Conservation (phyloP, 2,888 invertebrate species). For the Proisotoma minuta region DNA sequence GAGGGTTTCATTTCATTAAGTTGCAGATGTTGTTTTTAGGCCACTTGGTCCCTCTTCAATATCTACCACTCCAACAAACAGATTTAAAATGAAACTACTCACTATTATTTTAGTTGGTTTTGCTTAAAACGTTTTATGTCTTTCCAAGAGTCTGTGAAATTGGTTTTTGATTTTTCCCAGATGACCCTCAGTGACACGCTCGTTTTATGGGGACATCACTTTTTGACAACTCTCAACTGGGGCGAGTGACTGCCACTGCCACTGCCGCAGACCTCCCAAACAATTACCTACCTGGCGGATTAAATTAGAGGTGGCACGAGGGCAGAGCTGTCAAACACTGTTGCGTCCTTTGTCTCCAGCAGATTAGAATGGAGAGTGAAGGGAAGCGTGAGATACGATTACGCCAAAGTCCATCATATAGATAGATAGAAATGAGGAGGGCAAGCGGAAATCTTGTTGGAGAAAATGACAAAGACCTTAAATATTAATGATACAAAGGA, state of each 20-base stretch:
- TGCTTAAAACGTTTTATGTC: conserved; percentile 13
- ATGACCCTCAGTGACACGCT: conserved; percentile 1
- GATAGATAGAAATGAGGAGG: background rate
- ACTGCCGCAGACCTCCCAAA: too few species aligned
- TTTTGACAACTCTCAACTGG: conserved; percentile 5
- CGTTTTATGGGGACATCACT: background rate
- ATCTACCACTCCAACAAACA: too few species aligned
- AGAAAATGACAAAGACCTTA: conserved; percentile 2
- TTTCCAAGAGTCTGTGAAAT: conserved; percentile 10
- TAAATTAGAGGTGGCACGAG: too few species aligned
- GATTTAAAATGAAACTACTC: too few species aligned
- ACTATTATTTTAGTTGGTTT: conserved; percentile 10
- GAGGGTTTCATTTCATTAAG: too few species aligned
- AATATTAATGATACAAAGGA: conserved; percentile 6
- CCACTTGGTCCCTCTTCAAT: too few species aligned
- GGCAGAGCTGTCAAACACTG: background rate
- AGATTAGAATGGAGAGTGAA: conserved; percentile 1
- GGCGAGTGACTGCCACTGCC: too few species aligned
- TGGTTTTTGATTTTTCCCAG: conserved; percentile 17
- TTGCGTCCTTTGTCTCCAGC: background rate
- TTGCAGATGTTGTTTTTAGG: too few species aligned
- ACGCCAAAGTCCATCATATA: background rate
- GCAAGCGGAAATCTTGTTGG: conserved; percentile 5
- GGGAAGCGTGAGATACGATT: background rate
- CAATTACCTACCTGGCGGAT: too few species aligned